Evolutionary conservation across 2,888 invertebrate genomes (phyloP).

Genomic region (Ditula angustiorana): DNA sequence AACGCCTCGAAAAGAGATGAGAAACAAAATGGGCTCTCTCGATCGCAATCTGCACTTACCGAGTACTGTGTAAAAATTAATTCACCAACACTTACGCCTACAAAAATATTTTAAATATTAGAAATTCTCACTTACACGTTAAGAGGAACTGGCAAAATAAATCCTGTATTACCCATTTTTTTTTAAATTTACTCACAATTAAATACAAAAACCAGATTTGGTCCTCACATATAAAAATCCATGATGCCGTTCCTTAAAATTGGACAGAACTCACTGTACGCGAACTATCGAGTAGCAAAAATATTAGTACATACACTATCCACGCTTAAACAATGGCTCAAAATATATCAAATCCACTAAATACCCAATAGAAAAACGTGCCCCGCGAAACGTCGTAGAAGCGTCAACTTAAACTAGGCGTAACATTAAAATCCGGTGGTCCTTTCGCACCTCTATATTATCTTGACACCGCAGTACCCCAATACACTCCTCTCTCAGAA

Average conservation of each 20-base stretch:
- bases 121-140: constrained; percentile 84
- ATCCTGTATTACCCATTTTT: constrained; percentile 73
- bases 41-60: constrained; percentile 55
- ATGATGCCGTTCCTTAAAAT: constrained; percentile 80
- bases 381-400: constrained; percentile 72
- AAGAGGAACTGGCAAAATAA: constrained; percentile 86
- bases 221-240: constrained; percentile 78
- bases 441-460: constrained; percentile 53
- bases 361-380: constrained; percentile 74
- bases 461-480: constrained; percentile 67
- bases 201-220: constrained; percentile 74
- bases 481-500: constrained; percentile 49
- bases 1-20: constrained; percentile 29
- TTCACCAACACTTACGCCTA: constrained; percentile 82
- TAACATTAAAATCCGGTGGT: constrained; percentile 69
- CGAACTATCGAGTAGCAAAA: constrained; percentile 78
- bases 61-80: constrained; percentile 76
- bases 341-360: constrained; percentile 80
- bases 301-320: constrained; percentile 80
- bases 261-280: constrained; percentile 75
- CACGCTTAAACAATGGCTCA: constrained; percentile 77
- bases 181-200: constrained; percentile 58
- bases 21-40: constrained; percentile 24
- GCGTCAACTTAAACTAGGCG: constrained; percentile 78
- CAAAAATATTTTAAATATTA: constrained; percentile 84